Base-by-base conservation (phyloP, 2,113 vertebrate genomes). In the Alligator mississippiensis region DNA sequence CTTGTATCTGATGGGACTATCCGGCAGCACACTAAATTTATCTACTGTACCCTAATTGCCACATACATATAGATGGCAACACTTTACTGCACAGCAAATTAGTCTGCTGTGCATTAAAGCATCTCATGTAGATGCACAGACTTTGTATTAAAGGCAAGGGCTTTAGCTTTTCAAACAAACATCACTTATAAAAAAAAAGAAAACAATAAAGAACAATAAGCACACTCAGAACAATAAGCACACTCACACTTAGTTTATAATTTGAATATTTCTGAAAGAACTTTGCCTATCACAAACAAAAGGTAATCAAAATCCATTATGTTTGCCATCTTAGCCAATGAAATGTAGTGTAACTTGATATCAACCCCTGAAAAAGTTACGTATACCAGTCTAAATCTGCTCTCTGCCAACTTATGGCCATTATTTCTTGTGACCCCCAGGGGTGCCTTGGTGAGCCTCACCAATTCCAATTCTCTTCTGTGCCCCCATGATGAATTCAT, bases 111-210 rank as follows among this genome's bases (percentile, higher is more conserved):
- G 47, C 47, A 47, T 47, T 47, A 47, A 47, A 47, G 47, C 8
- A 47, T 47, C 47, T 47, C 47, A 47, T 47, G 47, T 47, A 47
- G 47, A 47, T 47, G 47, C 47, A 47, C 47, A 47, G 47, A 47
- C 9, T 47, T 0, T 54, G 59, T 59, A 19, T 22, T 54, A 77
- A 86, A 70, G 90, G 59, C 25, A 0, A 66, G 66, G 86, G 62
- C 55, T 93, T 89, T 22, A 57, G 30, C 3, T 24, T 90, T 78
- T 93, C 87, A 68, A 61, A 59, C 77, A 38, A 95, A 59, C 24
- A 75, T 74, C 34, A 91, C 66, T 78, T 84, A 92, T 88, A 91
- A 90, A 92, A 89, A 57, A 55, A 91, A 90, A 92, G 88, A 57
- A 55, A 88, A 0, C 0, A 88, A 88, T 47, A 85, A 87, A 61